Conservation (phyloP, 2,888 invertebrate genomes). For the Achlya flavicornis region DNA sequence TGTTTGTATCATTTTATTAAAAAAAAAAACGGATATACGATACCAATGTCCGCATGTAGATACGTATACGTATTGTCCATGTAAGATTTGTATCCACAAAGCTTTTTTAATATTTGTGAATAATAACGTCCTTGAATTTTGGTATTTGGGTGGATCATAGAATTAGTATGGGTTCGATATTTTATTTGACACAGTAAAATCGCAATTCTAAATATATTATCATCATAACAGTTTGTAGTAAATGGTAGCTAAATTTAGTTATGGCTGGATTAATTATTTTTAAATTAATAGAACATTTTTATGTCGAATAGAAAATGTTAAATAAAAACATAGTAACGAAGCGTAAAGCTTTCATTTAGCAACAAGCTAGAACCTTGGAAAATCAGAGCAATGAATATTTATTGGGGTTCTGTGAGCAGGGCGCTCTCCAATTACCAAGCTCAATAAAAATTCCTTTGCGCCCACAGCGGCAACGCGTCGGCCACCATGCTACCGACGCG, state of each 20-base stretch:
- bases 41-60: too few relatives aligned
- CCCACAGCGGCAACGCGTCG: slow-evolving; percentile 24
- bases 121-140: background rate
- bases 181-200: background rate
- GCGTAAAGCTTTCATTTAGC: slow-evolving; percentile 43
- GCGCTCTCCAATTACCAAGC: slow-evolving; percentile 49
- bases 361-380: slow-evolving; percentile 47
- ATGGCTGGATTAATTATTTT: too few relatives aligned
- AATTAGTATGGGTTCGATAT: background rate
- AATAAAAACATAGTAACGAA: background rate
- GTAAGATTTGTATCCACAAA: background rate
- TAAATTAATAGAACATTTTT: background rate
- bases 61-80: too few relatives aligned
- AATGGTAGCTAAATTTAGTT: too few relatives aligned
- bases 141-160: background rate
- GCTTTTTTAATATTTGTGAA: background rate
- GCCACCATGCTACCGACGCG: slow-evolving; percentile 15
- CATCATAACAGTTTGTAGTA: too few relatives aligned
- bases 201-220: background rate
- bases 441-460: slow-evolving; percentile 46
- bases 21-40: background rate
- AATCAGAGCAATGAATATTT: slow-evolving; percentile 68
- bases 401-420: slow-evolving; percentile 43
- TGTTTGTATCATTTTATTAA: background rate
- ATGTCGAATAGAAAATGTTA: background rate